Conservation (phyloP, 2,797 vertebrate species). For the Chromobotia macracanthus region DNA sequence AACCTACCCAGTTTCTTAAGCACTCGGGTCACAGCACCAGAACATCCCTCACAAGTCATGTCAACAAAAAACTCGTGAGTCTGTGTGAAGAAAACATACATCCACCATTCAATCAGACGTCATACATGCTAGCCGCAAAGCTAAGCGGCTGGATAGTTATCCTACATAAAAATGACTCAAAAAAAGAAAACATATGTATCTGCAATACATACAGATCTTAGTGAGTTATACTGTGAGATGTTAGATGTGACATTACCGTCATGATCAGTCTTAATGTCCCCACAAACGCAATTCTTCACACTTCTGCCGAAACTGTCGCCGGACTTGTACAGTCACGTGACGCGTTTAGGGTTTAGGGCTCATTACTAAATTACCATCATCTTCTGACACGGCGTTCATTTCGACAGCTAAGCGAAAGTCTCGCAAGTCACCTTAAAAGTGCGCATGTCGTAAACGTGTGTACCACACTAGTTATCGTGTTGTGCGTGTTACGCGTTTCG, state of each 20-base stretch:
- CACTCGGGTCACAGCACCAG: slow-evolving; percentile 85
- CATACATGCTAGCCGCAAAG: slow-evolving; percentile 7
- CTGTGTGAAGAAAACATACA: slow-evolving; percentile 70
- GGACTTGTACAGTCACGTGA: neutral
- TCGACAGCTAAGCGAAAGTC: neutral
- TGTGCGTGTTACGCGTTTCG: too few species aligned
- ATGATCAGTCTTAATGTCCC: slow-evolving; percentile 23
- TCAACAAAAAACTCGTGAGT: slow-evolving; percentile 94
- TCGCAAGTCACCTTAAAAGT: neutral
- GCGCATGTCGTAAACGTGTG: neutral
- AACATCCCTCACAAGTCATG: slow-evolving; percentile 96
- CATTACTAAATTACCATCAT: slow-evolving; percentile 33
- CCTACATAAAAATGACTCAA: neutral
- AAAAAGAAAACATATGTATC: too few species aligned
- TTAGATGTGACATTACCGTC: slow-evolving; percentile 27
- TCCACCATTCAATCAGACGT: neutral
- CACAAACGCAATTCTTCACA: neutral
- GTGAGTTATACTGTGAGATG: neutral
- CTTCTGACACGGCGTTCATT: neutral
- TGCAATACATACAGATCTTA: neutral
- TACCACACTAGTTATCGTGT: neutral
- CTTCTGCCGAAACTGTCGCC: neutral
- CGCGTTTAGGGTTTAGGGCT: slow-evolving; percentile 42
- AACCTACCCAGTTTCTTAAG: slow-evolving; percentile 83
- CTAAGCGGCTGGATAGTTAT: neutral